Conservation (phyloP, 2,797 vertebrate genomes). For the Acomys russatus region DNA sequence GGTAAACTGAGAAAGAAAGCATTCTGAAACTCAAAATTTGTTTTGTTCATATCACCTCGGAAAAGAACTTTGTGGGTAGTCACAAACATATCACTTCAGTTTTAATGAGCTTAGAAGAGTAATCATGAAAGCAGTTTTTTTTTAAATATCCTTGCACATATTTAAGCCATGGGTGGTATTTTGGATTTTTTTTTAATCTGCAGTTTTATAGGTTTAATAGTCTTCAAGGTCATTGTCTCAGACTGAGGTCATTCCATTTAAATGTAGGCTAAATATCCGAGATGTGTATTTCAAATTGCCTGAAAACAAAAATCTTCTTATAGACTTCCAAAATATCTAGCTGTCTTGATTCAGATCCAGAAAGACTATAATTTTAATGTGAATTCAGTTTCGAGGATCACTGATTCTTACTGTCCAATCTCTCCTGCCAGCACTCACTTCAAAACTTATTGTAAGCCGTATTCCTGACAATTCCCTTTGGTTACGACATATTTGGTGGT, state of each 20-base stretch:
- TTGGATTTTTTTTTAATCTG: not conserved
- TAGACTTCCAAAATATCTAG: not conserved
- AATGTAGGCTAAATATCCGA: not conserved
- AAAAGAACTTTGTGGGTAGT: not conserved
- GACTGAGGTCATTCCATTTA: not conserved
- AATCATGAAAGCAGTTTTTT: not conserved
- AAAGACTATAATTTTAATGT: not conserved
- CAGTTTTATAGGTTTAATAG: not conserved
- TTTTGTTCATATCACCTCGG: not conserved
- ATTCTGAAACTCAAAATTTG: not conserved
- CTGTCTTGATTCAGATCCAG: not conserved
- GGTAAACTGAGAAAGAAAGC: not conserved
- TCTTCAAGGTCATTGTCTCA: not conserved
- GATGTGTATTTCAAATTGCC: not conserved
- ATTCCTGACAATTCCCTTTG: not conserved
- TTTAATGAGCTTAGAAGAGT: not conserved
- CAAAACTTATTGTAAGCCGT: not conserved
- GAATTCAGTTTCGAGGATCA: conserved; percentile 18
- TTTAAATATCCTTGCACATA: not conserved
- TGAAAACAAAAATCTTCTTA: conserved; percentile 11
- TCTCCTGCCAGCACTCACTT: not conserved
- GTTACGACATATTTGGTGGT: not conserved
- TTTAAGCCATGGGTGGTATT: not conserved
- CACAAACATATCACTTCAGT: not conserved
- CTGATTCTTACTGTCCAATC: not conserved